phyloP scores from a whole-genome alignment of 2,888 invertebrate genomes.

The Carterocephalus palaemon region DNA sequence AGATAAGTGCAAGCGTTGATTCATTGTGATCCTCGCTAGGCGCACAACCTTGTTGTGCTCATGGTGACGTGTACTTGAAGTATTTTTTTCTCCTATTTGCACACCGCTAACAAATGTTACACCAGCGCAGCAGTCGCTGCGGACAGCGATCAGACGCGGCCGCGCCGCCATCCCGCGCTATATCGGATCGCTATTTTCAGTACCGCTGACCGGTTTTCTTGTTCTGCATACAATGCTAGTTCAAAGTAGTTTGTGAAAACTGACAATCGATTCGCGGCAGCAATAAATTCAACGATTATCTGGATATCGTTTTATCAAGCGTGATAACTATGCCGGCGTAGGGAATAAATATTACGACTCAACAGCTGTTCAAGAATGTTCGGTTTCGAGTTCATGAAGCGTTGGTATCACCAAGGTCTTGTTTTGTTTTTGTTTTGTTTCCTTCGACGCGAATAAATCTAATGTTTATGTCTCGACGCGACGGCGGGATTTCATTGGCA shows the following conservation, averaged over 20 bases:
- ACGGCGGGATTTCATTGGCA: slow-evolving; percentile 24
- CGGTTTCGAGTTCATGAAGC: slow-evolving; percentile 70
- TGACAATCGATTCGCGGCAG: slow-evolving; percentile 27
- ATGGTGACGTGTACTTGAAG: slow-evolving; percentile 66
- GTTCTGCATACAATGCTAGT: neutral
- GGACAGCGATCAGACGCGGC: slow-evolving; percentile 51
- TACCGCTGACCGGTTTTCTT: slow-evolving; percentile 16
- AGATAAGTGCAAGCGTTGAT: slow-evolving; percentile 24
- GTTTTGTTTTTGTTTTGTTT: slow-evolving; percentile 26
- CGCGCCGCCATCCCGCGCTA: slow-evolving; percentile 43
- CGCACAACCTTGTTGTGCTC: slow-evolving; percentile 63
- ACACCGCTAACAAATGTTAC: slow-evolving; percentile 57
- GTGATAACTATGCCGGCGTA: slow-evolving; percentile 60
- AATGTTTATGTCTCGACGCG: slow-evolving; percentile 15
- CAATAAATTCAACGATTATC: slow-evolving; percentile 37
- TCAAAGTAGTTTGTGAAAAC: slow-evolving; percentile 26
- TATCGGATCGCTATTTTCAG: slow-evolving; percentile 34
- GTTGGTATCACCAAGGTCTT: slow-evolving; percentile 72
- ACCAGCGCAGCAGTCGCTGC: slow-evolving; percentile 44
- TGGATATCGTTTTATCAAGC: slow-evolving; percentile 54
- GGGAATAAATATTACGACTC: slow-evolving; percentile 44
- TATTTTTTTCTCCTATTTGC: slow-evolving; percentile 70
- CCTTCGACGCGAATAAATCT: neutral
- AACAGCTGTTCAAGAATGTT: slow-evolving; percentile 60
- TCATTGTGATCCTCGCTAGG: slow-evolving; percentile 32